phyloP scores from a whole-genome alignment of 2,888 invertebrate species.

The Schrankia costaestrigalis region DNA sequence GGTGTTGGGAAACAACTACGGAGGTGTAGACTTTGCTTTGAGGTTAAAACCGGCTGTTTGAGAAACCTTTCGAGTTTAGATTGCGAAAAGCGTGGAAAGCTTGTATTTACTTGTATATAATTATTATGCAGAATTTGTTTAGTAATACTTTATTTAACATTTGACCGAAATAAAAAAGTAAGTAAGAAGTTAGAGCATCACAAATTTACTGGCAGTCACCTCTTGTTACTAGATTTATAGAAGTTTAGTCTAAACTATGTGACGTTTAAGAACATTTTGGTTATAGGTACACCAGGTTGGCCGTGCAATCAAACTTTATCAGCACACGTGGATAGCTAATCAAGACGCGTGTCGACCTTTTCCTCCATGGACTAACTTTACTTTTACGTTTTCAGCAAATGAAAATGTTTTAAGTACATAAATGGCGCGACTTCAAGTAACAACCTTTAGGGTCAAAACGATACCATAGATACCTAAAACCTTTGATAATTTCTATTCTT shows the following conservation, averaged over 20 bases:
- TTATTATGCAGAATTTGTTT: constrained; percentile 41
- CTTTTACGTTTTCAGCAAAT: constrained; percentile 16
- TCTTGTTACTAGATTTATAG: constrained; percentile 6
- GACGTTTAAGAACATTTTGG: constrained; percentile 36
- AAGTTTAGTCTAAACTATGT: constrained; percentile 24
- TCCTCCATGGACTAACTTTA: constrained; percentile 11
- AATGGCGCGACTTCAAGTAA: no score
- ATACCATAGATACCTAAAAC: no score
- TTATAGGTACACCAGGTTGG: constrained; percentile 20
- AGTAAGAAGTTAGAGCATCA: no score
- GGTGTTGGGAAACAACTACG: constrained; percentile 61
- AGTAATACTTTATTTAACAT: constrained; percentile 26
- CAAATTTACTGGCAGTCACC: no score
- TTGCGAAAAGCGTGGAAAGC: constrained; percentile 74
- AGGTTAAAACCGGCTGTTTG: constrained; percentile 69
- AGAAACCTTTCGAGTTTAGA: constrained; percentile 67
- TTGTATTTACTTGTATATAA: constrained; percentile 44
- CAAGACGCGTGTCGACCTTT: constrained; percentile 38
- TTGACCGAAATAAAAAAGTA: constrained; percentile 14
- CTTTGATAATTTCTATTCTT: no score
- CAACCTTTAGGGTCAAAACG: no score
- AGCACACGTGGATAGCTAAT: constrained; percentile 56
- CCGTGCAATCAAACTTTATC: constrained; percentile 48
- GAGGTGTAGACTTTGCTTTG: constrained; percentile 58
- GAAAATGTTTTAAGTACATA: no score